Evolutionary conservation across 2,113 vertebrate genomes (phyloP).

Genomic region (Sarotherodon lohbergeri): DNA sequence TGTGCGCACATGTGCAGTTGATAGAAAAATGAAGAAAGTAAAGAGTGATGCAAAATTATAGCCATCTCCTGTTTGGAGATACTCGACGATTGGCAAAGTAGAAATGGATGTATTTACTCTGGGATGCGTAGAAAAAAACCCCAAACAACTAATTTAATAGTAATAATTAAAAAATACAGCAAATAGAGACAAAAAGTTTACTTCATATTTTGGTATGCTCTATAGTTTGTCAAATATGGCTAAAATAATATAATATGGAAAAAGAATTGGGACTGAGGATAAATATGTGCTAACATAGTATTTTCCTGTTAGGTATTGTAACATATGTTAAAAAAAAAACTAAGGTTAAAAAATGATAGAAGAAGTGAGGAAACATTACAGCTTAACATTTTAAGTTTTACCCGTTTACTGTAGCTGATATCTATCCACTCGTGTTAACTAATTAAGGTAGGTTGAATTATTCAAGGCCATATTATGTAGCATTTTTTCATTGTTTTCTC

Average conservation of each 20-base stretch:
- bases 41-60: not conserved
- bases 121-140: not conserved
- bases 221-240: not conserved
- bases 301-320: not conserved
- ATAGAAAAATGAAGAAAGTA: not conserved
- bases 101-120: not conserved
- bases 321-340: not conserved
- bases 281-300: not conserved
- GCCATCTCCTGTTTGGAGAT: not conserved
- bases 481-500: not conserved
- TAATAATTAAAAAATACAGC: not conserved
- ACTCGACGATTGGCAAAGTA: not conserved
- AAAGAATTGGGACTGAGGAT: not conserved
- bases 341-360: not conserved
- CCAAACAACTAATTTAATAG: not conserved
- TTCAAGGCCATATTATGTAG: not conserved
- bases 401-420: not conserved
- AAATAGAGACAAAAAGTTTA: not conserved
- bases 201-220: not conserved
- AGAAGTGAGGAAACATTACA: not conserved
- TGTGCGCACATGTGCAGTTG: not conserved
- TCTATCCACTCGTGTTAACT: not conserved
- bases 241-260: not conserved
- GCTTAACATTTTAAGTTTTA: not conserved
- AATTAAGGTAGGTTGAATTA: not conserved